A percentile compares a stretch with the other conserved stretches of the same genome.
Conservation (phyloP, 2,888 invertebrate species). For the Fragum whitleyi region DNA sequence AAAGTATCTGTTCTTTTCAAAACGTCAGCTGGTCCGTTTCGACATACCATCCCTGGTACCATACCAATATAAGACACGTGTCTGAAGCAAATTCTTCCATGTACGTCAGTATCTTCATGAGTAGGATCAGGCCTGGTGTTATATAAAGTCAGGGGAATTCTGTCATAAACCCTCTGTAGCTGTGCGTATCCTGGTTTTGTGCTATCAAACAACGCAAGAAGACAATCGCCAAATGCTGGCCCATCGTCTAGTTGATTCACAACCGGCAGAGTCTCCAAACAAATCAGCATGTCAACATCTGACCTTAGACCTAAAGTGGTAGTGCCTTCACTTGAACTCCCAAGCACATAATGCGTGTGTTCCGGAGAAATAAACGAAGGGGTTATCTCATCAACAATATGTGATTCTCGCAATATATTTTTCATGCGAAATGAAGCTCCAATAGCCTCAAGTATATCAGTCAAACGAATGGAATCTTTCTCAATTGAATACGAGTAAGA, state of each 20-base stretch:
- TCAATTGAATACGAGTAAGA: neutral
- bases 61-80: neutral
- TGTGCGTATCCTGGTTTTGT: slow-evolving; percentile 32
- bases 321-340: slow-evolving; percentile 30
- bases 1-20: neutral
- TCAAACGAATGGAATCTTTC: neutral
- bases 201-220: slow-evolving; percentile 21
- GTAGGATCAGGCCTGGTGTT: neutral
- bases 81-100: neutral
- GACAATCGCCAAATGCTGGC: neutral
- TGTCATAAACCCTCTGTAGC: slow-evolving; percentile 12
- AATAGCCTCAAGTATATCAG: neutral
- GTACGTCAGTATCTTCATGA: neutral
- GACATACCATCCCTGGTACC: neutral
- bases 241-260: neutral
- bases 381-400: neutral
- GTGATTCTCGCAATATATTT: neutral
- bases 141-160: neutral
- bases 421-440: neutral
- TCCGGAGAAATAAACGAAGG: neutral
- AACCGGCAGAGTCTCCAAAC: neutral
- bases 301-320: slow-evolving; percentile 24
- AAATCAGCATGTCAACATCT: slow-evolving; percentile 25
- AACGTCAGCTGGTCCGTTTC: slow-evolving; percentile 1
- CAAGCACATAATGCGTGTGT: slow-evolving; percentile 3